Evolutionary conservation across 2,888 invertebrate species (phyloP), one percentile per base, ranked within the genome.

Genomic region (Amiota mariae): DNA sequence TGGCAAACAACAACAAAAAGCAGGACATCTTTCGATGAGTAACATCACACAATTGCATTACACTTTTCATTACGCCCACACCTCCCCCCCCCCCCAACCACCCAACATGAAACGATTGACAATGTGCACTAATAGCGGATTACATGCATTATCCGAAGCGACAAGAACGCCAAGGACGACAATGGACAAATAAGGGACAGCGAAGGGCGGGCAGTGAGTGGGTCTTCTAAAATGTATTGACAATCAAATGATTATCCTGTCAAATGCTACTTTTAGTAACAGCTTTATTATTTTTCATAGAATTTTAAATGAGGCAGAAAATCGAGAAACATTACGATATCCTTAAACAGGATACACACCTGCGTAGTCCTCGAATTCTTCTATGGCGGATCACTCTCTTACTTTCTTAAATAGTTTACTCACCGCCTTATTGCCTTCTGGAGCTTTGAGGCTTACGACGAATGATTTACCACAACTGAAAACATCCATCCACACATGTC

Each of bases 111-210:
- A 79, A 74, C 81, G 84, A 84, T 84, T 87, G 86, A 87, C 86
- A 83, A 85, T 81, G 82, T 81, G 80, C 79, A 82, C 82, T 88
- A 88, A 88, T 88, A 88, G 88, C 86, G 87, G 87, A 88, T 88
- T 88, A 88, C 87, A 88, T 82, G 88, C 85, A 86, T 88, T 88
- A 88, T 87, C 87, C 87, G 80, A 73, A 46, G 15, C 77, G 75
- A 80, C 75, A 83, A 84, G 77, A 80, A 81, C 82, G 82, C 82
- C 84, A 66, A 20, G n/a, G 24, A 57, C 59, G 48, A 59, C 71
- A 63, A 51, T 8, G 18, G 51, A 3, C 15, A 51, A 8, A 51
- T 15, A n/a, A 13, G 13, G 13, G 66, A 12, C 12, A 15, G 20
- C 11, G 18, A 18, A 11, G 18, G 59, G 59, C 59, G 18, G 59